These are phyloP conservation scores for Hydrolagus colliei DNA, from an alignment of 2,797 vertebrate species.

Conservation along the genomic window DNA sequence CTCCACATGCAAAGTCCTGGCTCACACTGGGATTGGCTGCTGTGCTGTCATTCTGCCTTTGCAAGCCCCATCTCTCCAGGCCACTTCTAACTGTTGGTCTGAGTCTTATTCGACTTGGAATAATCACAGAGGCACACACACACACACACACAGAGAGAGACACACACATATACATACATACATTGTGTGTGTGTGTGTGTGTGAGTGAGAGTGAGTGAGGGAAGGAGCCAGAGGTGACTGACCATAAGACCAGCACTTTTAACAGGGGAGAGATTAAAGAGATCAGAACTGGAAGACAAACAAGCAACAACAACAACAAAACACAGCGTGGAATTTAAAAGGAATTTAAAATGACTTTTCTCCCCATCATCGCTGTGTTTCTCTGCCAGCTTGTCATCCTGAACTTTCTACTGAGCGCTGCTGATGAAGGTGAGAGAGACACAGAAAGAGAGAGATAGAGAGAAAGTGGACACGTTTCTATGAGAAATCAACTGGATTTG, in stretches of 20 bases:
- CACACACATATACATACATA: too few species aligned
- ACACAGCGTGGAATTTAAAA: not conserved
- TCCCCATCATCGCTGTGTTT: not conserved
- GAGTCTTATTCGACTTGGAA: not conserved
- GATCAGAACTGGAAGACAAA: not conserved
- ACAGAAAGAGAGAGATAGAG: not conserved
- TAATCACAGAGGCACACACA: too few species aligned
- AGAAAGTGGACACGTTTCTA: not conserved
- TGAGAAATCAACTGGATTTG: too few species aligned
- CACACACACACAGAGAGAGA: too few species aligned
- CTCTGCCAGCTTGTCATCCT: conserved; percentile 1
- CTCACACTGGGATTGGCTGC: not conserved
- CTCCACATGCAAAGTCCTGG: rapidly evolving
- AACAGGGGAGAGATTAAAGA: not conserved
- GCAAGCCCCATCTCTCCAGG: not conserved
- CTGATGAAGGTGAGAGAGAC: conserved; percentile 1
- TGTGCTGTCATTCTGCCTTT: not conserved
- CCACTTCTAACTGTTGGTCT: not conserved
- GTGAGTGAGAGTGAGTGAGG: too few species aligned
- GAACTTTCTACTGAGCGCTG: conserved; percentile 20
- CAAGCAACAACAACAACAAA: not conserved
- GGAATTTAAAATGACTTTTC: conserved; percentile 26
- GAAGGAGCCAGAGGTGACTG: too few species aligned
- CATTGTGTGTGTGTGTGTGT: too few species aligned
- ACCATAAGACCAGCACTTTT: too few species aligned